phyloP scores from a whole-genome alignment of 2,113 vertebrate species.

The Rousettus leschenaultii region DNA sequence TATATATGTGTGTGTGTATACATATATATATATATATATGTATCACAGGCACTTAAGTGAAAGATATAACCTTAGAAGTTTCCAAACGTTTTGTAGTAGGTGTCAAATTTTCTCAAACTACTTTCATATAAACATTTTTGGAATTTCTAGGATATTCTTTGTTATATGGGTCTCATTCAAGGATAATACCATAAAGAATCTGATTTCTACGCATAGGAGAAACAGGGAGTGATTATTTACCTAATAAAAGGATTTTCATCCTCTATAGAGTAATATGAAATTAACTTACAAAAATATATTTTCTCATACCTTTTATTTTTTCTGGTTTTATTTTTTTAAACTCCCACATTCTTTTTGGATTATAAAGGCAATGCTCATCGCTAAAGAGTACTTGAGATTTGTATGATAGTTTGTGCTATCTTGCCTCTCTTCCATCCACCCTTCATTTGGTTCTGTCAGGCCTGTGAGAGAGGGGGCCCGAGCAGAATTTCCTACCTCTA shows the following conservation, averaged over 20 bases:
- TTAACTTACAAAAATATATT: not conserved
- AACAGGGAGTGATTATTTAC: constrained; percentile 9
- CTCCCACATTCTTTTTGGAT: not conserved
- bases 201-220: constrained; percentile 3
- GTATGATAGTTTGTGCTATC: not conserved
- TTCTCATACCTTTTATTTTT: constrained; percentile 5
- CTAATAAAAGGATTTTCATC: not conserved
- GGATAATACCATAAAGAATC: constrained; percentile 27
- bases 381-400: not conserved
- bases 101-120: not conserved
- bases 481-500: not conserved
- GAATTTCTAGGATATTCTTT: constrained; percentile 24
- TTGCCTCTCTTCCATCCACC: not conserved
- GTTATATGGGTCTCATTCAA: not conserved
- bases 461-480: not conserved
- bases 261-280: not conserved
- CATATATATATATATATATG: too few relatives aligned
- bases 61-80: not conserved
- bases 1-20: too few relatives aligned
- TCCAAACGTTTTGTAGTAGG: not conserved
- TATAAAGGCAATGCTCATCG: constrained; percentile 13
- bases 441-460: not conserved
- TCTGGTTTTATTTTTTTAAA: not conserved
- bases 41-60: not conserved
- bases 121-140: constrained; percentile 25